Conservation (phyloP, 2,888 invertebrate species). For the Philaethria dido region DNA sequence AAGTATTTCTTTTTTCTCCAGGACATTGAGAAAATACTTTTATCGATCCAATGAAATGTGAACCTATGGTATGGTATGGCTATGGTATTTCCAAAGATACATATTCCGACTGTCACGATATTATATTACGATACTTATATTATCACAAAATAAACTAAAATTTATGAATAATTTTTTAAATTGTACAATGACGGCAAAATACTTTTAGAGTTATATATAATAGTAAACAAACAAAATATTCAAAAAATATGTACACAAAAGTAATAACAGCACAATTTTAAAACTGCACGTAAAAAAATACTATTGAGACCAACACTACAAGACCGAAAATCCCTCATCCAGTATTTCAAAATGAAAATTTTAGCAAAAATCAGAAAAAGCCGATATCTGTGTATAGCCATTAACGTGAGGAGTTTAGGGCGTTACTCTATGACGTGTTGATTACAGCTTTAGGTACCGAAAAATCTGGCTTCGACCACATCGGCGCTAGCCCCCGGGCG, state of each 20-base stretch:
- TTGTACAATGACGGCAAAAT: neutral
- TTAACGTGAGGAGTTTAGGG: slow-evolving; percentile 73
- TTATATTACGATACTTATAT: too few species aligned
- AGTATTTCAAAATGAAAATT: neutral
- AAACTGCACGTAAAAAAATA: neutral
- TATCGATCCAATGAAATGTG: too few species aligned
- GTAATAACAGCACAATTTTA: neutral
- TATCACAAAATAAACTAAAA: neutral
- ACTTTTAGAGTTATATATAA: neutral
- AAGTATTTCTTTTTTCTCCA: too few species aligned
- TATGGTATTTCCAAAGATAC: too few species aligned
- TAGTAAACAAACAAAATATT: slow-evolving; percentile 55
- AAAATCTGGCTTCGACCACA: slow-evolving; percentile 55
- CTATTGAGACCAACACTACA: neutral
- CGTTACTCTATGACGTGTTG: slow-evolving; percentile 75
- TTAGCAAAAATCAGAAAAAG: slow-evolving; percentile 54
- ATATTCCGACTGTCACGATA: too few species aligned
- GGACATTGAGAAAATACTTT: too few species aligned
- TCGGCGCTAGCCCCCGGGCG: slow-evolving; percentile 58
- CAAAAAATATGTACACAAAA: neutral
- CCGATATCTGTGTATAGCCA: slow-evolving; percentile 74
- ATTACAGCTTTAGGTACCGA: slow-evolving; percentile 75
- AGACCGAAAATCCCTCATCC: slow-evolving; percentile 8
- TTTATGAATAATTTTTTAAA: neutral
- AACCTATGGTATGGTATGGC: too few species aligned